Evolutionary conservation across 2,113 vertebrate species (phyloP).

Genomic region (Vombatus ursinus): DNA sequence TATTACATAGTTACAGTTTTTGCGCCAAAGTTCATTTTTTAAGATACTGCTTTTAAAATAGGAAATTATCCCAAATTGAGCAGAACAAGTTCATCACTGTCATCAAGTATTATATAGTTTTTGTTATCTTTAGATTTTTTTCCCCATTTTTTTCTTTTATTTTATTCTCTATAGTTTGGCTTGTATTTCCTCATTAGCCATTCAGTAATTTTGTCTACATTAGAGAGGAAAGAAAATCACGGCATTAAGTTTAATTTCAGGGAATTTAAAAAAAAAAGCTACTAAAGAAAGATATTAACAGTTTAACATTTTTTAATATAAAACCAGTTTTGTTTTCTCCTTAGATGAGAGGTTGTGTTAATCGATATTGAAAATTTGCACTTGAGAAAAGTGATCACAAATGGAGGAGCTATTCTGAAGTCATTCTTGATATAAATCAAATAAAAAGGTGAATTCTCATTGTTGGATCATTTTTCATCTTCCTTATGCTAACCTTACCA

Average conservation of each 20-base stretch:
- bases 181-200: conserved; percentile 38
- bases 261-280: background rate
- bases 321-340: conserved; percentile 67
- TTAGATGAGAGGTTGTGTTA: conserved; percentile 66
- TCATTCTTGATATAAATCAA: conserved; percentile 53
- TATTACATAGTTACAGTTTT: background rate
- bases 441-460: conserved; percentile 50
- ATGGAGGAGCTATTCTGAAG: conserved; percentile 34
- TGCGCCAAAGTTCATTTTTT: background rate
- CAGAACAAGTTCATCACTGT: conserved; percentile 3
- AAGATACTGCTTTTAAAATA: conserved; percentile 19
- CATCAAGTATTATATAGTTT: background rate
- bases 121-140: background rate
- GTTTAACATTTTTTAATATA: conserved; percentile 49
- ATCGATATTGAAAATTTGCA: conserved; percentile 58
- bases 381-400: conserved; percentile 59
- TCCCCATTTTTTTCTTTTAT: background rate
- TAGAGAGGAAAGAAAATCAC: conserved; percentile 13
- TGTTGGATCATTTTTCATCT: conserved; percentile 1
- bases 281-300: background rate
- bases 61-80: conserved; percentile 16
- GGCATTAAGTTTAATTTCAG: conserved; percentile 36
- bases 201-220: conserved; percentile 30
- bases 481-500: background rate
- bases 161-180: background rate